Evolutionary conservation across 1,140 invertebrate genomes (phyloP), one percentile per base, ranked within the genome.

Genomic region (Sarcophaga peregrina): DNA sequence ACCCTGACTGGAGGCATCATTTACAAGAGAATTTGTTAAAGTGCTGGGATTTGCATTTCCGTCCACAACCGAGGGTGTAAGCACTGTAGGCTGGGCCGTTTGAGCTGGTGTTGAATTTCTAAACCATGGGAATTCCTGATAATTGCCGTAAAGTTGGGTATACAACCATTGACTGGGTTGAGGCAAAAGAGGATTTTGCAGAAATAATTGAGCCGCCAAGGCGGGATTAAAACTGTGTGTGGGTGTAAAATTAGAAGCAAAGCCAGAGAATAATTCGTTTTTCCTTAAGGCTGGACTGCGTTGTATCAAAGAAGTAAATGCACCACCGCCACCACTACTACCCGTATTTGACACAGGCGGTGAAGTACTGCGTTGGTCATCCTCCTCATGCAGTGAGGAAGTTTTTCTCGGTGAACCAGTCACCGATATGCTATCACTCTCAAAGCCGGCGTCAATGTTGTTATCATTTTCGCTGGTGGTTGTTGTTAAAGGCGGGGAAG

Each of bases 131-230:
- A 93, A 92, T 85, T 94, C 93, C 81, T 91, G 91, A 84, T 93
- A 94, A 81, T 87, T 91, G 15, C 92, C 91, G 85, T 95, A 95
- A 3, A 95, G 91, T 86, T 95, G 94, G 0, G 93, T 94, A 86
- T 95, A 95, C 0, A 95, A 90, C 94, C 94, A 95, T 81, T 94
- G 94, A 50, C 94, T 94, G 2, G 94, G 94, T 5, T 94, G 94
- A n/a, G 94, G 94, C 58, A 95, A 86, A 9, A 95, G 89, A 0
- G 94, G 94, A 5, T 94, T 93, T 86, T 95, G 95, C 45, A 95
- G 90, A 86, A 95, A 95, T 58, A 95, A 89, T 88, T 94, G 93
- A 6, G 94, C 93, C 8, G 94, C 94, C 85, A 94, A 87, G 45
- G 93, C 94, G 78, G 93, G 94, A 86, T 94, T 94, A 88, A 94